A percentile compares a stretch with the other conserved stretches of the same genome.
Conservation (phyloP, 2,797 vertebrate genomes). For the Ficedula albicollis region DNA sequence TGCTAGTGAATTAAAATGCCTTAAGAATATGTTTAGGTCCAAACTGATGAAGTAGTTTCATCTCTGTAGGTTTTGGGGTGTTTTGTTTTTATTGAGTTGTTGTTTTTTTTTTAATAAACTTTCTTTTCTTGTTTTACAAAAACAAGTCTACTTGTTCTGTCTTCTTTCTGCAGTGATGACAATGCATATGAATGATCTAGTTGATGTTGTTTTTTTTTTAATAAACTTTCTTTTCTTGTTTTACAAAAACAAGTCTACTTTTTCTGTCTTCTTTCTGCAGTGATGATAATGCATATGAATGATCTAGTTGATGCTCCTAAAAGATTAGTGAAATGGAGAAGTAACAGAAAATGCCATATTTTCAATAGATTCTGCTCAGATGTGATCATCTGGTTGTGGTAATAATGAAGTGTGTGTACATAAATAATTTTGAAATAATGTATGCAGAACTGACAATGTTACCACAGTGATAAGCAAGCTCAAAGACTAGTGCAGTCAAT, state of each 20-base stretch:
- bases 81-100: not conserved
- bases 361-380: not conserved
- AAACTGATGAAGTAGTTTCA: not conserved
- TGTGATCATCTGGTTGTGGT: not conserved
- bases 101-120: not conserved
- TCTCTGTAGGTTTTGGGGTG: not conserved
- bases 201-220: not conserved
- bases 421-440: not conserved
- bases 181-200: not conserved
- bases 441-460: not conserved
- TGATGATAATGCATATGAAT: not conserved
- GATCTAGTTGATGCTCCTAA: not conserved
- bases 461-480: not conserved
- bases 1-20: not conserved
- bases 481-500: not conserved
- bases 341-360: not conserved
- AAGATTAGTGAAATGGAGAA: not conserved
- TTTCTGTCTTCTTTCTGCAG: not conserved
- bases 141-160: not conserved
- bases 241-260: not conserved
- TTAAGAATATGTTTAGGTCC: not conserved
- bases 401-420: not conserved
- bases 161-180: not conserved
- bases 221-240: not conserved
- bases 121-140: not conserved